Base-by-base conservation (phyloP, 2,888 invertebrate genomes). In the Homarus gammarus region DNA sequence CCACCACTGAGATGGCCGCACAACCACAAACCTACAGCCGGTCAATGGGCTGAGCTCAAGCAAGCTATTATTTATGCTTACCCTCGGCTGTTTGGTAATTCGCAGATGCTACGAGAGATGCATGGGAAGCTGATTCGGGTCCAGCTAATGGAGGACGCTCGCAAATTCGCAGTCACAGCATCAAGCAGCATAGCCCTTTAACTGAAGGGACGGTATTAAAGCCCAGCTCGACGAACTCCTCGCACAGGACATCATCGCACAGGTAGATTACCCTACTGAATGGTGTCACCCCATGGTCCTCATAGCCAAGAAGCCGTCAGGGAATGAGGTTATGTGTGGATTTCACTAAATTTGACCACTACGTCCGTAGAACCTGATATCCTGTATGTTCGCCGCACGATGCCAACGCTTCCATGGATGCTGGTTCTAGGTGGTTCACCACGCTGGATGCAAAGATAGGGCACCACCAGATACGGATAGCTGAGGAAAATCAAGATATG, bases 61-160 rank as follows among this genome's bases (percentile, higher is more conserved):
- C 27, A n/a, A 78, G 8, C 51, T n/a, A 31, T 78, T 3, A 31
- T 78, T n/a, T n/a, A n/a, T 12, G 78, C 78, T 3, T 78, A 22
- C 33, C 78, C 51, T 44, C 33, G 75, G 36, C 78, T 78, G 31
- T 78, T 78, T 78, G 78, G 78, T n/a, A n/a, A n/a, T n/a, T n/a
- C n/a, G n/a, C n/a, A n/a, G n/a, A n/a, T n/a, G n/a, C n/a, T n/a
- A n/a, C n/a, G n/a, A n/a, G n/a, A n/a, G n/a, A n/a, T n/a, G n/a
- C 51, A 22, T 78, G 49, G 49, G 78, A 78, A 73, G 0, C 73
- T 38, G 27, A 51, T 72, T 72, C 56, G 22, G 64, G 56, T n/a
- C n/a, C n/a, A n/a, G n/a, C n/a, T n/a, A n/a, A n/a, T n/a, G n/a
- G n/a, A n/a, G n/a, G n/a, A n/a, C n/a, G n/a, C n/a, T n/a, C n/a